phyloP scores from a whole-genome alignment of 1,140 invertebrate genomes.

The Magallana ariakensis region DNA sequence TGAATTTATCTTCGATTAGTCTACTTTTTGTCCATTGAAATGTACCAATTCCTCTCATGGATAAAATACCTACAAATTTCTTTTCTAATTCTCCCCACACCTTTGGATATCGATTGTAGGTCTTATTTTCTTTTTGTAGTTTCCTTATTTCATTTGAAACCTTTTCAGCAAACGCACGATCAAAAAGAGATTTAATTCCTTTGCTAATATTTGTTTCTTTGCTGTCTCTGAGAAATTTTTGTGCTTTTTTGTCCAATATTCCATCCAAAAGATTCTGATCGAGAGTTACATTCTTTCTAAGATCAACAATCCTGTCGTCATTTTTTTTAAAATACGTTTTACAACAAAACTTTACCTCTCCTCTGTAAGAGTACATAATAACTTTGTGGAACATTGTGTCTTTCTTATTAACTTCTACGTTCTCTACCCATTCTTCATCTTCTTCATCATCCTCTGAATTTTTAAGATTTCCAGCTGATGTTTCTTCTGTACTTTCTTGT shows the following conservation, averaged over 20 bases:
- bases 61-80: not conserved
- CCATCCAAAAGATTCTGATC: not conserved
- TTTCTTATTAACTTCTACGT: not conserved
- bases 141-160: not conserved
- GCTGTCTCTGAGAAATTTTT: not conserved
- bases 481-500: not conserved
- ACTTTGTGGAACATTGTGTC: not conserved
- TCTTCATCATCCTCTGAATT: not conserved
- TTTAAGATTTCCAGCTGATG: not conserved
- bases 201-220: no score
- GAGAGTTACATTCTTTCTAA: not conserved
- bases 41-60: not conserved
- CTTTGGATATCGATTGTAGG: not conserved
- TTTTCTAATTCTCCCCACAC: not conserved
- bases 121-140: not conserved
- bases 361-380: not conserved
- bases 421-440: not conserved
- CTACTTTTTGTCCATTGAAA: constrained; percentile 3
- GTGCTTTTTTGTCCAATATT: not conserved
- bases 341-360: not conserved
- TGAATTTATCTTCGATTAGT: not conserved
- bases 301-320: not conserved
- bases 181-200: no score
- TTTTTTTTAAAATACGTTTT: not conserved
- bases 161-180: not conserved